Evolutionary conservation across 2,888 invertebrate species (phyloP), one percentile per base, ranked within the genome.

Genomic region (Orgyia antiqua): DNA sequence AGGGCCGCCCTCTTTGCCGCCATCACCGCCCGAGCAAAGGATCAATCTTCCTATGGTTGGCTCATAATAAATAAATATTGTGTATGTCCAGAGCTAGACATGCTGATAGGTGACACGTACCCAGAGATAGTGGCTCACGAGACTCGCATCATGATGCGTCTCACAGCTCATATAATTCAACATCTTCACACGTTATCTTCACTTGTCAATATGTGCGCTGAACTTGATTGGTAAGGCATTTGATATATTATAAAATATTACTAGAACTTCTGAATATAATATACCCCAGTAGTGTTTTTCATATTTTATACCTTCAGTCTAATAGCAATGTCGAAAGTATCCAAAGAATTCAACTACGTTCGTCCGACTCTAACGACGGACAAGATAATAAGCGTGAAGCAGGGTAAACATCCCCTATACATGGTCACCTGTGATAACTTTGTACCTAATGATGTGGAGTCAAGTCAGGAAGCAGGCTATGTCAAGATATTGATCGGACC

Each of bases 401-500:
- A 88, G 29, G 93, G 94, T 2, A 84, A 92, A 27, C 96, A 97
- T 66, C 94, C 95, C 0, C 76, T 97, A 13, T 89, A 93, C 51
- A 92, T 94, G 47, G 59, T 90, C 15, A 89, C 89, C 12, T 86
- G 88, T 20, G 82, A 89, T 31, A 87, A 86, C 42, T 94, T 92
- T 63, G 92, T 96, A 2, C 88, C 94, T 0, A 96, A 96, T 66
- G 90, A 93, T 57, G 88, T 89, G 4, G 63, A 73, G 35, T 92
- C 92, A 31, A 89, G 90, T 4, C 68, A 68, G 0, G 62, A 75
- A 0, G 74, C 80, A 4, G 89, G 89, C 9, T 72, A 82, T 7
- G 88, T 97, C 12, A 94, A 93, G 65, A 88, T 98, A 27, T 77
- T 97, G 4, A 95, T 95, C 0, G 97, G 97, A 1, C 95, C 97